Base-by-base conservation (phyloP, 2,888 invertebrate genomes). In the Meloe dianella region DNA sequence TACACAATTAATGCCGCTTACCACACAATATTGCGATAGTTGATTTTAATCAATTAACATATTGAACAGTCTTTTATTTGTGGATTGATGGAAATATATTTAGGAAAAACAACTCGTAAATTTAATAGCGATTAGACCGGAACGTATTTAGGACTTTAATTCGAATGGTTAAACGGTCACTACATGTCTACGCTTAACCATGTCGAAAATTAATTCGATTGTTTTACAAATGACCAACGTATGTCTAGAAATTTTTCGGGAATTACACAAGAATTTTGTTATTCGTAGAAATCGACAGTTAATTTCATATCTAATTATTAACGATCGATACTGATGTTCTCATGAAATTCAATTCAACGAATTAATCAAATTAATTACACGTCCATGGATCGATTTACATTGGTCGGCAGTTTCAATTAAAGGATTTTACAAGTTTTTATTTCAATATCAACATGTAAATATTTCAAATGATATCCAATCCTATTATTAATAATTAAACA, bases 171-270 rank as follows among this genome's bases (percentile, higher is more conserved):
- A 80, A 80, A 80, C 80, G 80, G 79, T 79, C 73, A 74, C 75
- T 78, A 75, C 73, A 78, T 76, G 76, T 76, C 74, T 73, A 77
- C 75, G 79, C 79, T 79, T 81, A 82, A 76, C 82, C 83, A 82
- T 83, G 83, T 83, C 75, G 82, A 82, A 83, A 83, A 83, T 83
- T 83, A 83, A 83, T 83, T 83, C 83, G 82, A 83, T 83, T 83
- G 83, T 83, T 79, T 82, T 80, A 82, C 82, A 80, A 82, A 82
- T 78, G 1, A 79, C 78, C 76, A 81, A 81, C 81, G 4, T 27
- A 27, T 4, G 27, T 27, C 27, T 27, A 82, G 79, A 60, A 69
- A 63, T 35, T 35, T n/a, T n/a, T 35, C 14, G 35, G 35, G 14
- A n/a, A 32, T 32, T 32, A 3, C 32, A 32, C 1, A 7, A 1